Evolutionary conservation across 2,888 invertebrate species (phyloP).

Genomic region (Mesoligia furuncula): DNA sequence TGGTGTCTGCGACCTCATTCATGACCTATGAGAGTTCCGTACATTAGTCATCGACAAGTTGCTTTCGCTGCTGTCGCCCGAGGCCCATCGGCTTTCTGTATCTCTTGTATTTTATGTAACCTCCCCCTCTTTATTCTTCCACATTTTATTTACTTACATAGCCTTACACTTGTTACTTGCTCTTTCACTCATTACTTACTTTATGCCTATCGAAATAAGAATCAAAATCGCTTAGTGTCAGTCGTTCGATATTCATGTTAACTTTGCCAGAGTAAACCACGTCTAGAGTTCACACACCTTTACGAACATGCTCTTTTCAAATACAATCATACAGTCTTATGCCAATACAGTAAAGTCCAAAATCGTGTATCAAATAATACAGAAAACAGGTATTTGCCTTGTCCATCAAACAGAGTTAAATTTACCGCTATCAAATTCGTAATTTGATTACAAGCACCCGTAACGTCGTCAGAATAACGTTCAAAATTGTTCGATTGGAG

Average conservation of each 20-base stretch:
- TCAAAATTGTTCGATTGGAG: slow-evolving; percentile 46
- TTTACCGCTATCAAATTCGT: slow-evolving; percentile 57
- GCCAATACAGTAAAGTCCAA: slow-evolving; percentile 65
- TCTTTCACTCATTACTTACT: slow-evolving; percentile 17
- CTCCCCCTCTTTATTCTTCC: slow-evolving; percentile 76
- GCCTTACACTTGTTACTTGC: slow-evolving; percentile 37
- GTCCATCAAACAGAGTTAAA: slow-evolving; percentile 69
- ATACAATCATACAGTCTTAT: slow-evolving; percentile 60
- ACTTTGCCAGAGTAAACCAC: slow-evolving; percentile 71
- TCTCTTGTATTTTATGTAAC: slow-evolving; percentile 85
- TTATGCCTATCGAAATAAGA: slow-evolving; percentile 50
- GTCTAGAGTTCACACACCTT: slow-evolving; percentile 75
- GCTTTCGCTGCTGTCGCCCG: slow-evolving; percentile 83
- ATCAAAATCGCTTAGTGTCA: slow-evolving; percentile 56
- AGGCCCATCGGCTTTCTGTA: slow-evolving; percentile 82
- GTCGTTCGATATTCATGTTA: slow-evolving; percentile 47
- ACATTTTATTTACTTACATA: slow-evolving; percentile 59
- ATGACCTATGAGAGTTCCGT: slow-evolving; percentile 67
- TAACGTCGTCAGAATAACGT: slow-evolving; percentile 61
- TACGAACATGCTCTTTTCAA: slow-evolving; percentile 57
- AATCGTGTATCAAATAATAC: slow-evolving; percentile 63
- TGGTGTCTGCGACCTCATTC: slow-evolving; percentile 57
- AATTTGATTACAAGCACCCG: slow-evolving; percentile 34
- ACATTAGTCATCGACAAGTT: slow-evolving; percentile 78
- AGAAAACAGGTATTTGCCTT: slow-evolving; percentile 74